Conservation (phyloP, 1,140 invertebrate species). For the Leptopilina boulardi region DNA sequence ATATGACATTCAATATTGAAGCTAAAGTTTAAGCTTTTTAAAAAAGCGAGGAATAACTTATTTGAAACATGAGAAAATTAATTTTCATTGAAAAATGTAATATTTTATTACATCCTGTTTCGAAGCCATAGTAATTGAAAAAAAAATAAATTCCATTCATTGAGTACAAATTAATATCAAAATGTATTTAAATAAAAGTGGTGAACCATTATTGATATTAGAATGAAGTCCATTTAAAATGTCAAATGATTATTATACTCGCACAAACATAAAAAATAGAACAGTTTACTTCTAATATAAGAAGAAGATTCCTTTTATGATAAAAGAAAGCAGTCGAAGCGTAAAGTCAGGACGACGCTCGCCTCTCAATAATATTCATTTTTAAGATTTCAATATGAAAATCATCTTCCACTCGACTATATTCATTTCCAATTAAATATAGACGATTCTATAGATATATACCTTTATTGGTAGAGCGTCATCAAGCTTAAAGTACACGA, state of each 20-base stretch:
- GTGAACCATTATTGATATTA: too few relatives aligned
- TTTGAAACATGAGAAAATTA: too few relatives aligned
- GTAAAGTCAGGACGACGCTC: slow-evolving; percentile 48
- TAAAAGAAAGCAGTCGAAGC: slow-evolving; percentile 44
- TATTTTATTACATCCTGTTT: too few relatives aligned
- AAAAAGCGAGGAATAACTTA: too few relatives aligned
- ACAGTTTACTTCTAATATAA: neutral
- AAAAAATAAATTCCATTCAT: too few relatives aligned
- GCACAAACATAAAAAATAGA: neutral
- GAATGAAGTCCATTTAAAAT: neutral
- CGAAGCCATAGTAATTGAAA: too few relatives aligned
- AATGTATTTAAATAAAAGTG: too few relatives aligned
- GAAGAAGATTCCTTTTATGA: slow-evolving; percentile 11
- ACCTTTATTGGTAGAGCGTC: too few relatives aligned
- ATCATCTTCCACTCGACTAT: slow-evolving; percentile 50
- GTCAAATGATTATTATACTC: neutral
- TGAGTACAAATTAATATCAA: too few relatives aligned
- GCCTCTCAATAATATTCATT: slow-evolving; percentile 49
- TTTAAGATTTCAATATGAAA: slow-evolving; percentile 45
- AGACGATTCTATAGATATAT: slow-evolving; percentile 45
- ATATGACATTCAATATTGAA: too few relatives aligned
- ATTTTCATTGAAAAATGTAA: too few relatives aligned
- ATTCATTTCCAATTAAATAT: slow-evolving; percentile 58
- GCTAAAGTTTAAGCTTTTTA: too few relatives aligned
- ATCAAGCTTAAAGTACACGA: slow-evolving; percentile 43